phyloP scores from a whole-genome alignment of 2,797 vertebrate genomes.

The Naso thynnoides region DNA sequence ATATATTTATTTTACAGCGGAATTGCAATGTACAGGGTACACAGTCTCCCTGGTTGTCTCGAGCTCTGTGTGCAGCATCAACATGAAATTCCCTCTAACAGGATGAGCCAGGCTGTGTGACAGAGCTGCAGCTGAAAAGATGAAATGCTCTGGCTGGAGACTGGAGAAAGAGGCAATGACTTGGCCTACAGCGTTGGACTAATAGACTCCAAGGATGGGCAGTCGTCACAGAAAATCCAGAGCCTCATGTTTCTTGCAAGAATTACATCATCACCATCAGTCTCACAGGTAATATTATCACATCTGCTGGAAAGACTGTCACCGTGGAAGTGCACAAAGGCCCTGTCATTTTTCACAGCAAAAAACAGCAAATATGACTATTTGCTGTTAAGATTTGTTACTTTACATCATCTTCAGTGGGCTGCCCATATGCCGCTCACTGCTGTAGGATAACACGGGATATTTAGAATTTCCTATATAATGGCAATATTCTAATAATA shows the following conservation, averaged over 20 bases:
- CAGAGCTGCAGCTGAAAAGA: constrained; percentile 3
- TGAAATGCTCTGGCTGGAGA: background rate
- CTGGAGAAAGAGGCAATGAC: constrained; percentile 15
- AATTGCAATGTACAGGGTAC: no score
- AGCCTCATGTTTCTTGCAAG: background rate
- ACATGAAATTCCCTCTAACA: background rate
- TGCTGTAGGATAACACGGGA: no score
- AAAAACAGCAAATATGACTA: no score
- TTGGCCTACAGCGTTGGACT: background rate
- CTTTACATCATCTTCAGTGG: no score
- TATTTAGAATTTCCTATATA: no score
- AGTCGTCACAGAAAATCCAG: background rate
- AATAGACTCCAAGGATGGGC: constrained; percentile 5
- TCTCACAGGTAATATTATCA: background rate
- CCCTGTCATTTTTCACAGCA: no score
- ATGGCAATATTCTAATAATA: no score
- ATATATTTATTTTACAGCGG: background rate
- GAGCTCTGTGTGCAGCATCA: background rate
- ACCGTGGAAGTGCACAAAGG: background rate
- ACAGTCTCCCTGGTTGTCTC: background rate
- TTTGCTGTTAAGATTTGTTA: no score
- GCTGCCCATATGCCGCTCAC: no score
- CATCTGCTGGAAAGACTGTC: background rate
- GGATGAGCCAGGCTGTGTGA: background rate
- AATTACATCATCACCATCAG: constrained; percentile 6